A percentile compares a stretch with the other conserved stretches of the same genome.
phyloP scores from a whole-genome alignment of 2,113 vertebrate species.

The Larimichthys polyactis region DNA sequence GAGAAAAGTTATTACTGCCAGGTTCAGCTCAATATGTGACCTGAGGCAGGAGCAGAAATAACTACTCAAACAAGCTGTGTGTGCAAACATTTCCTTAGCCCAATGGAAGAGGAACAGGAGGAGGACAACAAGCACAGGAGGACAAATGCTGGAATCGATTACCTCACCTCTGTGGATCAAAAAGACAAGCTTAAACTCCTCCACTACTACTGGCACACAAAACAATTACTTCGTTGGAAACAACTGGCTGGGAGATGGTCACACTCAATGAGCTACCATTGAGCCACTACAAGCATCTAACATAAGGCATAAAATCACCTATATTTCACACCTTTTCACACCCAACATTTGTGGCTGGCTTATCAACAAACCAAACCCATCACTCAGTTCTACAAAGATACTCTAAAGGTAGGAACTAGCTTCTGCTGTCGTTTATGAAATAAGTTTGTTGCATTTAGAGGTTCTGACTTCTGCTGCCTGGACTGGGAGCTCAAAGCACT shows the following conservation, averaged over 20 bases:
- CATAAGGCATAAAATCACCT: neutral
- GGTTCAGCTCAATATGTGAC: constrained; percentile 65
- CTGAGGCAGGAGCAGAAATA: constrained; percentile 66
- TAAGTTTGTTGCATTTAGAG: constrained; percentile 14
- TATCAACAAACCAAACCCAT: neutral
- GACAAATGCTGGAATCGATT: constrained; percentile 44
- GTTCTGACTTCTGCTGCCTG: neutral
- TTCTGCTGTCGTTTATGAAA: neutral
- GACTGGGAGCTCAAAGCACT: too few relatives aligned
- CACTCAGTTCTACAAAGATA: constrained; percentile 5
- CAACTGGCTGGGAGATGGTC: constrained; percentile 5
- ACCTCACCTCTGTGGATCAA: constrained; percentile 47
- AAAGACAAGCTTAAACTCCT: constrained; percentile 30
- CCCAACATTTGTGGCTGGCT: neutral
- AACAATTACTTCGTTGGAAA: constrained; percentile 19
- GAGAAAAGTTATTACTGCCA: constrained; percentile 58
- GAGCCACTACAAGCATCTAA: neutral
- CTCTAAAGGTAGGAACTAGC: neutral
- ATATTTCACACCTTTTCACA: constrained; percentile 23
- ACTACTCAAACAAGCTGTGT: constrained; percentile 53
- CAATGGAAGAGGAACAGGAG: constrained; percentile 15
- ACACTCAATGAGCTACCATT: neutral
- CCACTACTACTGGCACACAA: neutral
- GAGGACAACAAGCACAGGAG: constrained; percentile 35
- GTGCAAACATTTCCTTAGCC: constrained; percentile 51